phyloP scores from a whole-genome alignment of 2,888 invertebrate species.

The Acronicta alni region DNA sequence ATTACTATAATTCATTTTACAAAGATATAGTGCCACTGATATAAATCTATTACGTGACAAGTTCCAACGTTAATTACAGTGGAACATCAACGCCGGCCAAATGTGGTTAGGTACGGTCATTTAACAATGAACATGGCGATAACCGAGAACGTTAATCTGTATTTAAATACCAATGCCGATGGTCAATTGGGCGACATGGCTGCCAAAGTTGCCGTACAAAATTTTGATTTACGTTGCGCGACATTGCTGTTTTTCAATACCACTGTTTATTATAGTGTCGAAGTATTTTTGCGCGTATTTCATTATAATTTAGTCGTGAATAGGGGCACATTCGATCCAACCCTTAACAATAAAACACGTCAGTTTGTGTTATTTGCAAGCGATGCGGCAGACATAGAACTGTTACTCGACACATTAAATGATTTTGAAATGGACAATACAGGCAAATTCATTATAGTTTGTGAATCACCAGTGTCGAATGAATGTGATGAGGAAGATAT shows the following conservation, averaged over 20 bases:
- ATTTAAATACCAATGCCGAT: constrained; percentile 22
- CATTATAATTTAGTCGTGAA: constrained; percentile 67
- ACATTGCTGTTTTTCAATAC: constrained; percentile 76
- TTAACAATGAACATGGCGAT: constrained; percentile 39
- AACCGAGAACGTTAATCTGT: constrained; percentile 23
- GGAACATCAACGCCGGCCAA: constrained; percentile 12
- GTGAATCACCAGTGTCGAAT: constrained; percentile 61
- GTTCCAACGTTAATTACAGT: constrained; percentile 26
- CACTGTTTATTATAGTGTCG: constrained; percentile 63
- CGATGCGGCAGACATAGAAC: constrained; percentile 60
- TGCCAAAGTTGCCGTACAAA: constrained; percentile 70
- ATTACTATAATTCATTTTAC: constrained; percentile 13
- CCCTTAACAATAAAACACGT: constrained; percentile 51
- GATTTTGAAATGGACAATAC: constrained; percentile 71
- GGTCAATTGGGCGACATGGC: constrained; percentile 67
- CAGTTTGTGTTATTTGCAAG: constrained; percentile 74
- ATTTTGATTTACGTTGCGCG: constrained; percentile 73
- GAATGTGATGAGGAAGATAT: constrained; percentile 72
- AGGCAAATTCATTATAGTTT: constrained; percentile 75
- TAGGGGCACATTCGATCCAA: constrained; percentile 58
- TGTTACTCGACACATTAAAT: constrained; percentile 66
- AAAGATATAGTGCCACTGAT: constrained; percentile 47
- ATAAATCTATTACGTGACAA: constrained; percentile 40
- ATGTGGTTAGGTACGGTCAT: constrained; percentile 22
- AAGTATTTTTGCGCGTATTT: constrained; percentile 69